Evolutionary conservation across 1,140 invertebrate genomes (phyloP).

Genomic region (Heliconius melpomene): DNA sequence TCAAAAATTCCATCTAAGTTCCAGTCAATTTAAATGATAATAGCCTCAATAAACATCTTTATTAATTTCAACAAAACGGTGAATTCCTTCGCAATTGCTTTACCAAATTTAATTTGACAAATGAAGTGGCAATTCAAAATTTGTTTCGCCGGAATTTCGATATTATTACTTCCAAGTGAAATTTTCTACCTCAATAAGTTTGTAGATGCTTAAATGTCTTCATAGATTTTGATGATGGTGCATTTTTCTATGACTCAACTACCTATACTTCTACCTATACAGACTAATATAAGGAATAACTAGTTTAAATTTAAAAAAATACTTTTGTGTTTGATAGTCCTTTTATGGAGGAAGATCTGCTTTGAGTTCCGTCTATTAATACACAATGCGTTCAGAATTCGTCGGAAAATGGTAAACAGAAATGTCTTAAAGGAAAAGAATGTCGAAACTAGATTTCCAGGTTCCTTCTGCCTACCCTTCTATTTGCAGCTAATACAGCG

Average conservation of each 20-base stretch:
- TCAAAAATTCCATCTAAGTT: slow-evolving; percentile 21
- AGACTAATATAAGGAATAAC: too few relatives aligned
- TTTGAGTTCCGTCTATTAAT: too few relatives aligned
- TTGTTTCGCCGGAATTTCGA: slow-evolving; percentile 17
- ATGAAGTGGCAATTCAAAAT: slow-evolving; percentile 23
- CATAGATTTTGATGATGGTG: not conserved
- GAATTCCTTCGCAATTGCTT: slow-evolving; percentile 18
- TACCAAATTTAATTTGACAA: slow-evolving; percentile 24
- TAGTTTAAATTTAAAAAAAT: too few relatives aligned
- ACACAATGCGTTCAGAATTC: too few relatives aligned
- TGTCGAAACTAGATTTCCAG: too few relatives aligned
- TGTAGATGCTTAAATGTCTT: not conserved
- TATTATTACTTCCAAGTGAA: slow-evolving; percentile 12
- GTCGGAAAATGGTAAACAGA: too few relatives aligned
- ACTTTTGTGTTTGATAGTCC: too few relatives aligned
- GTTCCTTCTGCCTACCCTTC: too few relatives aligned
- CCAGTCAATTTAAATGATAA: slow-evolving; percentile 26
- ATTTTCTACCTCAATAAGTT: slow-evolving; percentile 21
- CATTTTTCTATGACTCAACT: not conserved
- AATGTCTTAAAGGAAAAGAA: too few relatives aligned
- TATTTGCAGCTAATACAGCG: too few relatives aligned
- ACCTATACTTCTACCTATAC: too few relatives aligned
- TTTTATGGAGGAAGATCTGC: too few relatives aligned
- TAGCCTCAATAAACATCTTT: slow-evolving; percentile 27
- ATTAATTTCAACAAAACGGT: slow-evolving; percentile 21